These are phyloP conservation scores for Drosophila yooni DNA, from an alignment of 2,888 invertebrate genomes.

Conservation along the genomic window DNA sequence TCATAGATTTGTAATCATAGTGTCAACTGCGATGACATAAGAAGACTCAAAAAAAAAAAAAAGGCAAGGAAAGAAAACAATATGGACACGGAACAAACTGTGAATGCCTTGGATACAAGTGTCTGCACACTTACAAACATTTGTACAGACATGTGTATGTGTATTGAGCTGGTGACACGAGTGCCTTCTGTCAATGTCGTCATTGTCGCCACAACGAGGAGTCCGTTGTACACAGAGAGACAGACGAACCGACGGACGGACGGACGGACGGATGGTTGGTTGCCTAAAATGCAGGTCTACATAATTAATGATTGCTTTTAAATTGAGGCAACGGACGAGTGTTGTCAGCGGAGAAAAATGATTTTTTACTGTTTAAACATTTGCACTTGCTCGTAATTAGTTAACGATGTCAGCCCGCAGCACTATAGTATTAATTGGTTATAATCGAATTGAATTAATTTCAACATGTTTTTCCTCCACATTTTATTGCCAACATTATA, in stretches of 20 bases:
- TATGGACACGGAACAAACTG: conserved; percentile 33
- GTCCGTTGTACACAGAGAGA: conserved; percentile 7
- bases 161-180: conserved; percentile 28
- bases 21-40: conserved; percentile 20
- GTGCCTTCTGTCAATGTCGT: conserved; percentile 50
- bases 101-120: conserved; percentile 17
- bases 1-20: conserved; percentile 39
- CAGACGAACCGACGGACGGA: too few relatives aligned
- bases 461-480: conserved; percentile 44
- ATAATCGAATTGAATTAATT: conserved; percentile 79
- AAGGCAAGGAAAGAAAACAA: conserved; percentile 4
- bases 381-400: conserved; percentile 79
- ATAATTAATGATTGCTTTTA: conserved; percentile 84
- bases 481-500: conserved; percentile 8
- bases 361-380: conserved; percentile 67
- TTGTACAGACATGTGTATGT: background rate
- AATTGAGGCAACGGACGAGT: conserved; percentile 76
- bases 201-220: conserved; percentile 35
- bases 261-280: conserved; percentile 4
- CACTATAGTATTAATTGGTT: conserved; percentile 73
- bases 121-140: conserved; percentile 7
- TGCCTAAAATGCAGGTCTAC: conserved; percentile 63
- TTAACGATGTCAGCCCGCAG: conserved; percentile 53
- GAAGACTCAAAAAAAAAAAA: conserved; percentile 3
- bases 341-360: conserved; percentile 62